Evolutionary conservation across 2,113 vertebrate species (phyloP).

Genomic region (Rhizomys pruinosus): DNA sequence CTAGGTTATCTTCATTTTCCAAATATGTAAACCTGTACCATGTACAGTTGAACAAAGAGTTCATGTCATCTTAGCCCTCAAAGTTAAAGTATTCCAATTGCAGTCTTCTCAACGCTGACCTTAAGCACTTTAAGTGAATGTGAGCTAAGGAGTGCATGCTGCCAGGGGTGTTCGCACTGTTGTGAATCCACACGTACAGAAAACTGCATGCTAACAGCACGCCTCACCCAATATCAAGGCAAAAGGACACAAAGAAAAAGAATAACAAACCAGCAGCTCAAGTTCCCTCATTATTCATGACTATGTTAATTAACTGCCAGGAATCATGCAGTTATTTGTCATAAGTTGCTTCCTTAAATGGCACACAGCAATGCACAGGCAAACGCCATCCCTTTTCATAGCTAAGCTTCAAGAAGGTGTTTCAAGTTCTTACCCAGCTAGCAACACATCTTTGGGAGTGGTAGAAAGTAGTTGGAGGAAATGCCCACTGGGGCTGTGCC

Average conservation of each 20-base stretch:
- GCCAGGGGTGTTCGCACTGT: neutral
- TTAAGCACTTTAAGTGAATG: neutral
- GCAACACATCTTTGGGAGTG: neutral
- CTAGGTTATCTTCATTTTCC: conserved; percentile 36
- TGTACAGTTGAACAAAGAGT: neutral
- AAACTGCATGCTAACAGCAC: neutral
- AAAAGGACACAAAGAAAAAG: neutral
- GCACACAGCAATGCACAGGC: neutral
- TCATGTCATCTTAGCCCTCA: neutral
- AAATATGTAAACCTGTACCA: conserved; percentile 39
- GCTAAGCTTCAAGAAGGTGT: conserved; percentile 21
- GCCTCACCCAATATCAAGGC: neutral
- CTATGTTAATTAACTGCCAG: no score
- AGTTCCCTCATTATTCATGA: no score
- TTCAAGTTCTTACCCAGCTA: no score
- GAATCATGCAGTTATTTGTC: neutral
- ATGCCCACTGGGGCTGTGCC: no score
- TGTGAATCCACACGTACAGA: neutral
- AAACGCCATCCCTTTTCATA: neutral
- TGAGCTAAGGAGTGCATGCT: neutral
- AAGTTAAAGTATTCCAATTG: neutral
- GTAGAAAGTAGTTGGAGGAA: neutral
- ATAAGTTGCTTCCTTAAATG: neutral
- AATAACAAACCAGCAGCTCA: neutral
- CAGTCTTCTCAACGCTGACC: neutral